Conservation (phyloP, 2,797 vertebrate genomes). For the Petrocephalus schoutedeni region DNA sequence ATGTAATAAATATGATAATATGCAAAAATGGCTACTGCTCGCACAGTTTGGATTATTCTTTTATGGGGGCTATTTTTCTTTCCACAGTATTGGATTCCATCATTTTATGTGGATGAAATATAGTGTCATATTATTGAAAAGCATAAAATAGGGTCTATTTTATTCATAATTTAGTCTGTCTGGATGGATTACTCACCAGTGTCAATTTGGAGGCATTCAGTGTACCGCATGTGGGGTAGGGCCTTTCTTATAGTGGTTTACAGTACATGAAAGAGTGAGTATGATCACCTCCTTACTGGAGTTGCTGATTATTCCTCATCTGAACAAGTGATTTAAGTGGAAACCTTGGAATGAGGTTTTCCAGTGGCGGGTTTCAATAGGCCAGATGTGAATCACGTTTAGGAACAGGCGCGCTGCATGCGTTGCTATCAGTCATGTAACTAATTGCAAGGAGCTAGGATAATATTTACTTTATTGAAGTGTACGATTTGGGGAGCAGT, state of each 20-base stretch:
- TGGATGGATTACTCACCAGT: not conserved
- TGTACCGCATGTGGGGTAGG: not conserved
- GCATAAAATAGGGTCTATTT: constrained; percentile 11
- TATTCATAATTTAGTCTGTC: not conserved
- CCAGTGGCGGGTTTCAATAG: not conserved
- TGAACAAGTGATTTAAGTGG: not conserved
- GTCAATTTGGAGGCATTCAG: not conserved
- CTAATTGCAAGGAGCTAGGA: not conserved
- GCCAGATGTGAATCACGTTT: not conserved
- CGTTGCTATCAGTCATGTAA: not conserved
- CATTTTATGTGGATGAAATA: constrained; percentile 18
- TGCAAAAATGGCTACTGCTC: not conserved
- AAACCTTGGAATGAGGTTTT: not conserved
- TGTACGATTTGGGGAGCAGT: constrained; percentile 6
- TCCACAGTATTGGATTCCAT: constrained; percentile 12
- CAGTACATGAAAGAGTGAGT: not conserved
- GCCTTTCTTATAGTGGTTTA: not conserved
- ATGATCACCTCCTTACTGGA: not conserved
- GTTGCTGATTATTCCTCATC: not conserved
- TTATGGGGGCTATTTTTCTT: constrained; percentile 12
- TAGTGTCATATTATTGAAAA: constrained; percentile 13
- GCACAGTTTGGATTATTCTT: not conserved
- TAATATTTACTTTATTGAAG: not conserved
- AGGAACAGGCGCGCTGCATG: not conserved
- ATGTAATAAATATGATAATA: constrained; percentile 10